Percentiles rank a stretch among this genome's conserved stretches.
These are phyloP conservation scores for Drosophila aff. DNA, from an alignment of 1,140 invertebrate species.

Conservation along the genomic window DNA sequence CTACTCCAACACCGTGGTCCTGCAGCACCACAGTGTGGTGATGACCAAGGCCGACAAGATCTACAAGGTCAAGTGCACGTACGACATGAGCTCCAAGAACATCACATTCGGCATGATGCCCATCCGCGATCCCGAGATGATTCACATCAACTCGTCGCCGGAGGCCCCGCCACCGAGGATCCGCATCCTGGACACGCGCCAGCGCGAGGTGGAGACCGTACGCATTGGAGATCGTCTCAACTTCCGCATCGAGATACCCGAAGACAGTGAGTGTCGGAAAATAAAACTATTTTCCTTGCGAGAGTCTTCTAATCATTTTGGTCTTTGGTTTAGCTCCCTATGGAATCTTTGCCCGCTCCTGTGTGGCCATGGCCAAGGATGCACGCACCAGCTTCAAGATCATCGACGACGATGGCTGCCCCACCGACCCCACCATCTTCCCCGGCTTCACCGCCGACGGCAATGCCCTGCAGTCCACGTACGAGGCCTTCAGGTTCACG, in stretches of 20 bases:
- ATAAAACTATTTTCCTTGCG: not conserved
- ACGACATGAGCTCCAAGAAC: slow-evolving; percentile 98
- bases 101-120: slow-evolving; percentile 99
- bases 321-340: slow-evolving; percentile 90
- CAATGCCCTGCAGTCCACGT: slow-evolving; percentile 94
- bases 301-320: not conserved
- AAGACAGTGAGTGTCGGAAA: slow-evolving; percentile 92
- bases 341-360: slow-evolving; percentile 97
- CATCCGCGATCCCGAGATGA: slow-evolving; percentile 97
- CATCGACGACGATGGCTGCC: slow-evolving; percentile 97
- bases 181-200: slow-evolving; percentile 93
- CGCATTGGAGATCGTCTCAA: slow-evolving; percentile 97
- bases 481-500: slow-evolving; percentile 97
- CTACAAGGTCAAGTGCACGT: slow-evolving; percentile 98
- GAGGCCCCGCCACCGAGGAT: slow-evolving; percentile 97
- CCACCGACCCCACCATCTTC: slow-evolving; percentile 96
- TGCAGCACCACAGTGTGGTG: slow-evolving; percentile 97
- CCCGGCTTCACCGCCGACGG: slow-evolving; percentile 95
- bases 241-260: slow-evolving; percentile 97
- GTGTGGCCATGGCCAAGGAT: slow-evolving; percentile 98
- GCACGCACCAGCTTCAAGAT: slow-evolving; percentile 98
- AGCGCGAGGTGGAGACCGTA: slow-evolving; percentile 96
- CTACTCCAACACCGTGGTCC: slow-evolving; percentile 97
- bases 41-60: slow-evolving; percentile 99
- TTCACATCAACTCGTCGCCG: slow-evolving; percentile 96